Conservation (phyloP, 2,888 invertebrate species). For the Calameuta idolon region DNA sequence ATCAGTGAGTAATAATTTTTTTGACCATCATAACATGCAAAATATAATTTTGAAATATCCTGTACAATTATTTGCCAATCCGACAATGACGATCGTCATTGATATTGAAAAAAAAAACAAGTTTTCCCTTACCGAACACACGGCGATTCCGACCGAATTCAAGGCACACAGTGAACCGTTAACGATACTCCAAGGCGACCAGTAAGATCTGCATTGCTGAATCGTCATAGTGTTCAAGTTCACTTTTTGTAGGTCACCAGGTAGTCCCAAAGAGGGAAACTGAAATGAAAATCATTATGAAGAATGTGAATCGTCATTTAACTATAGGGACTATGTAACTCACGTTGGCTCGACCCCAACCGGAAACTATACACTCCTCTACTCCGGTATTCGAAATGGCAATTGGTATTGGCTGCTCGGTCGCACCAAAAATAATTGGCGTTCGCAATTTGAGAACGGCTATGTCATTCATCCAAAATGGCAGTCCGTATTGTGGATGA, state of each 20-base stretch:
- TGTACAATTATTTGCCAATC: too few relatives aligned
- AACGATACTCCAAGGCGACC: not conserved
- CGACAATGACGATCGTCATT: too few relatives aligned
- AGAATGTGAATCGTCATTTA: not conserved
- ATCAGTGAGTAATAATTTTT: not conserved
- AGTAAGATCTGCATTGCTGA: not conserved
- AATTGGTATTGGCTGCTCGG: slow-evolving; percentile 15
- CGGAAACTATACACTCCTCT: not conserved
- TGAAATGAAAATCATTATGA: not conserved
- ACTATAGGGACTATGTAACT: not conserved
- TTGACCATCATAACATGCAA: not conserved
- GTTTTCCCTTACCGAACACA: not conserved
- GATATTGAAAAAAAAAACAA: too few relatives aligned
- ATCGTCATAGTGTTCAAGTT: not conserved
- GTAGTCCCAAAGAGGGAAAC: not conserved
- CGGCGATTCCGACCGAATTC: not conserved
- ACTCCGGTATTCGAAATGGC: slow-evolving; percentile 2
- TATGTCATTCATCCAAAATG: slow-evolving; percentile 12
- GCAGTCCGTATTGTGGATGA: not conserved
- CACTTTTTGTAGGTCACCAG: not conserved
- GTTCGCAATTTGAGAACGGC: slow-evolving; percentile 11
- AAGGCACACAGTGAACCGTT: not conserved
- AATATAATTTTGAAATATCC: not conserved
- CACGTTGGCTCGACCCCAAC: not conserved
- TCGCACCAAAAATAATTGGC: slow-evolving; percentile 13